Percentiles rank a stretch among this genome's conserved stretches.
Conservation (phyloP, 2,113 vertebrate genomes). For the Bubo bubo region DNA sequence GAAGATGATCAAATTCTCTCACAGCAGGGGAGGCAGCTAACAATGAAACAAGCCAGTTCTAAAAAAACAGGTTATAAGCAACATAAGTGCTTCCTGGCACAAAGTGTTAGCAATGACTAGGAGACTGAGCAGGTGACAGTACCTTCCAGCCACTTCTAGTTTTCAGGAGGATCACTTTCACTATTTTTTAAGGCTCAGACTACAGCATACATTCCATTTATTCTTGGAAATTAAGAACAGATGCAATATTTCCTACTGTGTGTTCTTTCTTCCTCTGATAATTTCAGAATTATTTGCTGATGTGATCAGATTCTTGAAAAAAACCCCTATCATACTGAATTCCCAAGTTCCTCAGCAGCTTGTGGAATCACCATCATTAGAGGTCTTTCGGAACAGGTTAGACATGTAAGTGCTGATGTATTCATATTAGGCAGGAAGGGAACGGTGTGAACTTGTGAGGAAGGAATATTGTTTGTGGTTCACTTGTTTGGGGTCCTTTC, state of each 20-base stretch:
- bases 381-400: not conserved
- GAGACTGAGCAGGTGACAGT: not conserved
- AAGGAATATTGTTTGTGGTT: not conserved
- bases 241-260: not conserved
- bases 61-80: not conserved
- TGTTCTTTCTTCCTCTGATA: not conserved
- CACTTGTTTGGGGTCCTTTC: not conserved
- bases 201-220: not conserved
- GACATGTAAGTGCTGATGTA: fast-evolving
- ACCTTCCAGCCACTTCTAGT: not conserved
- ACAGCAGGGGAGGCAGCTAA: not conserved
- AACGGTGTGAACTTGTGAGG: not conserved
- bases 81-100: not conserved
- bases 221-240: not conserved
- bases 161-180: not conserved
- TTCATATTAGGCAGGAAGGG: not conserved
- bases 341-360: not conserved
- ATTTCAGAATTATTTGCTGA: not conserved
- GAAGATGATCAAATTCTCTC: not conserved
- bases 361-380: not conserved
- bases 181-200: not conserved
- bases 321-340: not conserved
- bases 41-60: not conserved
- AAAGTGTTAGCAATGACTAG: not conserved
- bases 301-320: not conserved